Base-by-base conservation (phyloP, 2,113 vertebrate species). In the Pomatorhinus ruficollis region DNA sequence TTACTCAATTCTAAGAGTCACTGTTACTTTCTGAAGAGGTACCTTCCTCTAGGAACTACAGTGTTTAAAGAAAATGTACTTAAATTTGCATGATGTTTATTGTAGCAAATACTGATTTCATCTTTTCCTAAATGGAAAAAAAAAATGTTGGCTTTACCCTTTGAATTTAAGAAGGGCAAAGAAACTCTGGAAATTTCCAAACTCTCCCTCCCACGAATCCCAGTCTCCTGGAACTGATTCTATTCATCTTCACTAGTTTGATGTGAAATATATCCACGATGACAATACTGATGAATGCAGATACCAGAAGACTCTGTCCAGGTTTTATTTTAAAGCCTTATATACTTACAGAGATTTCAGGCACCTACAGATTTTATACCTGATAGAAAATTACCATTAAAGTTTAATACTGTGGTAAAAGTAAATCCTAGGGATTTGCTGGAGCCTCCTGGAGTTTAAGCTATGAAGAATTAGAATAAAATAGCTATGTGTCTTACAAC, bases 391-490 rank as follows among this genome's bases (percentile, higher is more conserved):
- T 94, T 91, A 77, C 93, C 53, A 69, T 76, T 91, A 19, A 87
- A 92, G 49, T 94, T 94, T 95, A 94, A 94, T 79, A 72, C 53
- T 49, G 60, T 3, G 7, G 68, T 91, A 89, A 91, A 96, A 90
- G 60, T 81, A 93, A 95, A 95, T 95, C 89, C 68, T 37, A 64
- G 69, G 87, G 84, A 94, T 93, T 96, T 97, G 45, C 74, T 72
- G 61, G 53, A 94, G 40, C 44, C 40, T 94, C 69, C 44, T 68
- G 65, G 91, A 82, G 37, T 96, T 95, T 87, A 89, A 94, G 74
- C 65, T 87, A 35, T 65, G 53, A 91, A 94, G 94, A 89, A 92
- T 92, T 92, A 94, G 87, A 84, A 82, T 95, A 95, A 96, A 95
- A 91, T 79, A 89, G 31, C 61, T 75, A 6, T 44, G 33, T 86